A percentile compares a stretch with the other conserved stretches of the same genome.
phyloP scores from a whole-genome alignment of 2,113 vertebrate genomes.

The Sciurus niger region DNA sequence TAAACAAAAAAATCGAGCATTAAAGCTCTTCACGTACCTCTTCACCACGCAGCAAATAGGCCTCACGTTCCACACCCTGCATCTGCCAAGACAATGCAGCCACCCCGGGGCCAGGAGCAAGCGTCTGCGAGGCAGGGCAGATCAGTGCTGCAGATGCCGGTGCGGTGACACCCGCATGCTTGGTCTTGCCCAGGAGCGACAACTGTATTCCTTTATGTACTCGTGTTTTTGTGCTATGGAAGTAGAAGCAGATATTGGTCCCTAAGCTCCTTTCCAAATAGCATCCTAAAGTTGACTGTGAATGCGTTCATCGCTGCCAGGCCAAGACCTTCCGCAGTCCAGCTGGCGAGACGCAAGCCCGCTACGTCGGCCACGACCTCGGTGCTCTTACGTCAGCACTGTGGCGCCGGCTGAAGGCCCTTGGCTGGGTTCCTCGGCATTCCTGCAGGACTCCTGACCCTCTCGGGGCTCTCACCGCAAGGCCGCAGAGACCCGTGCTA shows the following conservation, averaged over 20 bases:
- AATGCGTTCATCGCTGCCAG: neutral
- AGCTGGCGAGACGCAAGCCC: neutral
- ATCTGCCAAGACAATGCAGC: neutral
- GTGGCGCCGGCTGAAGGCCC: rapidly evolving
- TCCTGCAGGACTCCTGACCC: neutral
- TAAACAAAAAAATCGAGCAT: neutral
- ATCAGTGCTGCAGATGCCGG: rapidly evolving
- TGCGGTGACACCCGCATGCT: neutral
- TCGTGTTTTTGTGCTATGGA: neutral
- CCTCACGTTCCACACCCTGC: rapidly evolving
- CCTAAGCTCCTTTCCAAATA: neutral
- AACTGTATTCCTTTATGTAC: neutral
- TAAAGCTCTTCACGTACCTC: neutral
- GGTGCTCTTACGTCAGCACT: rapidly evolving
- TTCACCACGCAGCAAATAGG: neutral
- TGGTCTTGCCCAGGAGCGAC: no score
- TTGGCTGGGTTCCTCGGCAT: rapidly evolving
- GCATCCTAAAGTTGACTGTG: neutral
- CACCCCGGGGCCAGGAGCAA: neutral
- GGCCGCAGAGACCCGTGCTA: no score
- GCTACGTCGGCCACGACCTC: no score
- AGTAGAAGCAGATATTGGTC: neutral
- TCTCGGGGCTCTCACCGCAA: neutral
- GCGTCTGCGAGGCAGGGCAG: rapidly evolving
- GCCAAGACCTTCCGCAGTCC: neutral